Percentiles rank a stretch among this genome's conserved stretches.
These are phyloP conservation scores for Actinia tenebrosa DNA, from an alignment of 64 coral and sea anemone species.

Conservation along the genomic window DNA sequence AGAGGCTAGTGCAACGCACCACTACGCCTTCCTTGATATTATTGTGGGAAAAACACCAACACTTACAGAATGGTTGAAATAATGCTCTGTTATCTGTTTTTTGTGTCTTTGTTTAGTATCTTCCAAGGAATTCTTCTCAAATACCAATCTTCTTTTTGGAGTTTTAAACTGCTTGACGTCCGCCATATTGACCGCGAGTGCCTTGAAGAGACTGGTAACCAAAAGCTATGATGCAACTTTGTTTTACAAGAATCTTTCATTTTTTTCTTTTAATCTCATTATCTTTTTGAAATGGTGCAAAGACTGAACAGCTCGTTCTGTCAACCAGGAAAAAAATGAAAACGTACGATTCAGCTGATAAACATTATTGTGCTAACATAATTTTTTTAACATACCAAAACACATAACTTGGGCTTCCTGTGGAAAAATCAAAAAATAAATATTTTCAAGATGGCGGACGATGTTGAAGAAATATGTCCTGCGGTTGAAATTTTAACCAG, in stretches of 20 bases:
- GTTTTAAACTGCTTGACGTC: constrained; percentile 56
- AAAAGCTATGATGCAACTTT: neutral
- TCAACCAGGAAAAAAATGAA: too few species aligned
- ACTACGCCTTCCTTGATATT: too few species aligned
- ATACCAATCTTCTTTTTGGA: constrained; percentile 58
- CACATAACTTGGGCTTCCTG: constrained; percentile 5
- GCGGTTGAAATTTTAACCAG: constrained; percentile 62
- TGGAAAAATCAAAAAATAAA: constrained; percentile 10
- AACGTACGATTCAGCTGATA: too few species aligned
- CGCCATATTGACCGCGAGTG: constrained; percentile 62
- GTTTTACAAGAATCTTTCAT: too few species aligned
- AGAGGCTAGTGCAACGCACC: too few species aligned
- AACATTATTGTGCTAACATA: too few species aligned
- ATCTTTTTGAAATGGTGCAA: too few species aligned
- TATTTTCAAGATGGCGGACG: constrained; percentile 66
- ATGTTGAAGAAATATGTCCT: constrained; percentile 66
- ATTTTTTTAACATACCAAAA: too few species aligned
- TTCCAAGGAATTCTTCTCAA: constrained; percentile 64
- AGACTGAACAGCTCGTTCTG: too few species aligned
- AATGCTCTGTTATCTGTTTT: constrained; percentile 53
- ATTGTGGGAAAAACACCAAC: too few species aligned
- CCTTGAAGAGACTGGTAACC: constrained; percentile 4
- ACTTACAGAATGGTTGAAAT: constrained; percentile 75
- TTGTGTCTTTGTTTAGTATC: constrained; percentile 60
- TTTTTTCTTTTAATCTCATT: too few species aligned